These are phyloP conservation scores for Cynopterus sphinx DNA, from an alignment of 2,797 vertebrate species.

Conservation along the genomic window DNA sequence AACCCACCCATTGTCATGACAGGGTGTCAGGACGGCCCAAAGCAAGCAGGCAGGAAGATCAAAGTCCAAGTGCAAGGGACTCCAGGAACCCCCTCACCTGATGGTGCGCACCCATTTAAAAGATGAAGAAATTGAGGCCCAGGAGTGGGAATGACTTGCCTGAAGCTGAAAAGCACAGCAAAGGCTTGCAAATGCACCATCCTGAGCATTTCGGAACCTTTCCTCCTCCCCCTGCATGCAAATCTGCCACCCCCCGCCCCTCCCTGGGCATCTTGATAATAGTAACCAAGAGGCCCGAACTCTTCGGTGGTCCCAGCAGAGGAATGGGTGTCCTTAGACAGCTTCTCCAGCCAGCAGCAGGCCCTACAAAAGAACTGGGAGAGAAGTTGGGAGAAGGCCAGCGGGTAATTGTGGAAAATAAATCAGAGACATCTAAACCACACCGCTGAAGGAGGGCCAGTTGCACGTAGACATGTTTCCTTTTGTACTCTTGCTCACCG, in stretches of 20 bases:
- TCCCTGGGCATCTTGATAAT: not conserved
- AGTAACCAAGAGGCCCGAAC: not conserved
- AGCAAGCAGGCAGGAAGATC: not conserved
- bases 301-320: not conserved
- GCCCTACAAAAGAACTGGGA: not conserved
- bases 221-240: not conserved
- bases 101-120: not conserved
- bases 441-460: not conserved
- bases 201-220: not conserved
- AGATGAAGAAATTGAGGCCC: not conserved
- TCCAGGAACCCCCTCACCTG: not conserved
- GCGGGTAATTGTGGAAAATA: slow-evolving; percentile 71
- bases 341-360: not conserved
- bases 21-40: not conserved
- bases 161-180: not conserved
- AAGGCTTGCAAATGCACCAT: not conserved
- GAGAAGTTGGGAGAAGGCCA: slow-evolving; percentile 59
- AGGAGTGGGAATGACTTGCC: not conserved
- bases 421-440: slow-evolving; percentile 58
- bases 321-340: not conserved
- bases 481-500: slow-evolving; percentile 32
- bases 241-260: too few relatives aligned
- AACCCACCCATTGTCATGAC: not conserved
- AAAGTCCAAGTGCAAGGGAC: not conserved
- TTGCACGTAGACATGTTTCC: slow-evolving; percentile 21